These are phyloP conservation scores for Amyelois transitella DNA, from an alignment of 1,140 invertebrate genomes.

Conservation along the genomic window DNA sequence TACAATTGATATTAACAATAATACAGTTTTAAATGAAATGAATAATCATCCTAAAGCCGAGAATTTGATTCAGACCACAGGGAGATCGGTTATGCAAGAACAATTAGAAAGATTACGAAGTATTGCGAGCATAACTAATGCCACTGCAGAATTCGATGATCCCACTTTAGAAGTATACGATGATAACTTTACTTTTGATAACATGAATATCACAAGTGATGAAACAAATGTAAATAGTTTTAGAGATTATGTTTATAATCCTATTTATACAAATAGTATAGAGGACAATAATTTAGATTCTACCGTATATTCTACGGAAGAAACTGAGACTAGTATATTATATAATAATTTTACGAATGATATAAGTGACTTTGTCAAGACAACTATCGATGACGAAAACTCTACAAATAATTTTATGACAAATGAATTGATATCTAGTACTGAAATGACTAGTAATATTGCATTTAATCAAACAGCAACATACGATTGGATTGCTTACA, in stretches of 20 bases:
- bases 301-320: neutral
- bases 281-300: neutral
- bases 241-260: neutral
- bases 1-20: neutral
- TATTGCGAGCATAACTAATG: constrained; percentile 12
- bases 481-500: neutral
- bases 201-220: constrained; percentile 7
- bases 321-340: neutral
- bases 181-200: constrained; percentile 10
- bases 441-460: neutral
- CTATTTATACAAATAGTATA: neutral
- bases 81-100: constrained; percentile 6
- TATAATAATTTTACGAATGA: neutral
- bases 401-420: neutral
- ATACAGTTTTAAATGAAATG: neutral
- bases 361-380: neutral
- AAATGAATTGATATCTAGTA: neutral
- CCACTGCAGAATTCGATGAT: constrained; percentile 4
- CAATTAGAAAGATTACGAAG: constrained; percentile 34
- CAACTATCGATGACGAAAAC: neutral
- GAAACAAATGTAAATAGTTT: neutral
- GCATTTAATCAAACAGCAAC: neutral
- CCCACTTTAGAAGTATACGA: constrained; percentile 6
- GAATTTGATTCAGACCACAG: constrained; percentile 19
- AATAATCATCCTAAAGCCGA: constrained; percentile 7